phyloP scores from a whole-genome alignment of 2,888 invertebrate genomes.

The Augiades crinisus region DNA sequence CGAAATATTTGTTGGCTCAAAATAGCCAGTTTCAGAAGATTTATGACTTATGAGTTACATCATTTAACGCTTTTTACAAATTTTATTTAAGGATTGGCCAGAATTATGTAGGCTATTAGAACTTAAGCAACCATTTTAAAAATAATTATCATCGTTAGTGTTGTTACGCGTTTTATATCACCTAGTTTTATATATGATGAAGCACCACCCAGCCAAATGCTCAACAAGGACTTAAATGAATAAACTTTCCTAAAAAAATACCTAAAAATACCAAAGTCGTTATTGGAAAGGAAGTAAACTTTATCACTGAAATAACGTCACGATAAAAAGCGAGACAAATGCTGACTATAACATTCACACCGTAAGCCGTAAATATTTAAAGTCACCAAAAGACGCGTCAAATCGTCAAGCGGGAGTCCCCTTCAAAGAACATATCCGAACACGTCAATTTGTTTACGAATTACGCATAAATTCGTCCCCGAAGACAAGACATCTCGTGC shows the following conservation, averaged over 20 bases:
- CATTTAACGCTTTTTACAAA: too few species aligned
- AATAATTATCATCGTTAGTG: too few species aligned
- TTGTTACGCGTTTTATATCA: too few species aligned
- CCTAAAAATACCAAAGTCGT: background rate
- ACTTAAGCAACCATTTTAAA: too few species aligned
- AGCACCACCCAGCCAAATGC: too few species aligned
- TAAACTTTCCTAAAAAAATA: background rate
- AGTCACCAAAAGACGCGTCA: slow-evolving; percentile 65
- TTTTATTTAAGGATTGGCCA: background rate
- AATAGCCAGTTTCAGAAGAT: too few species aligned
- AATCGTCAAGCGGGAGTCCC: slow-evolving; percentile 62
- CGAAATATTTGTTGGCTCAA: too few species aligned
- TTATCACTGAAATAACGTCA: background rate
- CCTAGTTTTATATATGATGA: too few species aligned
- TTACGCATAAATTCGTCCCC: slow-evolving; percentile 80
- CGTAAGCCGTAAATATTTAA: slow-evolving; percentile 40
- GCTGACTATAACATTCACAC: slow-evolving; percentile 18
- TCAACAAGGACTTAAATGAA: too few species aligned
- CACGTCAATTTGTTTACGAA: slow-evolving; percentile 80
- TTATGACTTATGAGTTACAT: too few species aligned
- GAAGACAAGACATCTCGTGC: slow-evolving; percentile 77
- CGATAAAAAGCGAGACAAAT: slow-evolving; percentile 22
- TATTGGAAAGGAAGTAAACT: background rate
- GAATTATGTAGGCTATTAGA: too few species aligned
- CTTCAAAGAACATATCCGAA: slow-evolving; percentile 66